Percentiles rank a stretch among this genome's conserved stretches.
These are phyloP conservation scores for Drosophila glabriapex DNA, from an alignment of 2,888 invertebrate species.

Conservation along the genomic window DNA sequence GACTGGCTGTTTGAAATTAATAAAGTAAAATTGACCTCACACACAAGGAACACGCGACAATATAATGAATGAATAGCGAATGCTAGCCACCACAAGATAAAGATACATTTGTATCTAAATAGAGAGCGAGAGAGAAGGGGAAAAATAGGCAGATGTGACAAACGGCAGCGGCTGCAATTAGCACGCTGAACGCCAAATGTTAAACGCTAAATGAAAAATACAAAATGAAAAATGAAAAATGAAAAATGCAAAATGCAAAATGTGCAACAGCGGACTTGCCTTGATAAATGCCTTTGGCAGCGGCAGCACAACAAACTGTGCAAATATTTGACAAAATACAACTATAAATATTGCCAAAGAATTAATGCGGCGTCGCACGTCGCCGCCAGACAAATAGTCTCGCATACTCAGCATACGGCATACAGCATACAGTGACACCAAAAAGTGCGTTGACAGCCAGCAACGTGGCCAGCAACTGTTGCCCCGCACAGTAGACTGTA, in stretches of 20 bases:
- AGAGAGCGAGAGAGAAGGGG: neutral
- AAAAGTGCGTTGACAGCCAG: constrained; percentile 74
- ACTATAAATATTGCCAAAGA: constrained; percentile 82
- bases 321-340: constrained; percentile 82
- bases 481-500: constrained; percentile 25
- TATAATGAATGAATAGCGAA: constrained; percentile 75
- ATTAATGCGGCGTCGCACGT: constrained; percentile 70
- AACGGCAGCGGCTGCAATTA: constrained; percentile 75
- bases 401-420: constrained; percentile 8
- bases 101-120: constrained; percentile 22
- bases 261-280: constrained; percentile 48
- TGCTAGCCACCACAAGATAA: constrained; percentile 35
- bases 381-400: constrained; percentile 66
- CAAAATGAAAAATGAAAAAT: neutral
- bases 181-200: constrained; percentile 44
- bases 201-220: neutral
- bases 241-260: constrained; percentile 26
- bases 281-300: constrained; percentile 79
- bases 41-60: constrained; percentile 64
- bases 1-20: constrained; percentile 72
- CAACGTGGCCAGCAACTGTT: constrained; percentile 50
- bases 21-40: constrained; percentile 83
- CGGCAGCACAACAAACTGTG: constrained; percentile 73
- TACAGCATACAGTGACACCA: constrained; percentile 70
- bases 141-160: constrained; percentile 65